phyloP scores from a whole-genome alignment of 2,797 vertebrate genomes.

The Crocidura indochinensis region DNA sequence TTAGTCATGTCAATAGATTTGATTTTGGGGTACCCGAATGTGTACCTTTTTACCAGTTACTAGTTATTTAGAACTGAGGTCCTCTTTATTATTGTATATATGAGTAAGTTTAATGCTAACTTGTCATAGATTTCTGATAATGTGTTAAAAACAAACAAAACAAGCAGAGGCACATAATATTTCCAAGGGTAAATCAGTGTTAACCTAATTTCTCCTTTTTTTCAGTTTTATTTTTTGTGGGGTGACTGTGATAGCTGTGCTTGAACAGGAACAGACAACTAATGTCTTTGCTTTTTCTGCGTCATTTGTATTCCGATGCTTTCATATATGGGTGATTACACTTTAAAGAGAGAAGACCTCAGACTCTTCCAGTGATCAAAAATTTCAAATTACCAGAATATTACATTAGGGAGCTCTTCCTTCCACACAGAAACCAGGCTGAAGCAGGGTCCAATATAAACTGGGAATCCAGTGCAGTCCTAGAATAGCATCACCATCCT shows the following conservation, averaged over 20 bases:
- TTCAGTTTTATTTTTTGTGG: conserved; percentile 1
- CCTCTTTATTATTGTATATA: background rate
- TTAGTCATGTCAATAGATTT: background rate
- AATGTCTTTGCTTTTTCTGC: conserved; percentile 64
- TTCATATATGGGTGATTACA: conserved; percentile 73
- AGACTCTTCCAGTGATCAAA: conserved; percentile 57
- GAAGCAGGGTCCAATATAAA: background rate
- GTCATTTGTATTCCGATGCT: conserved; percentile 71
- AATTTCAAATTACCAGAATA: background rate
- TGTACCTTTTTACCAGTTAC: background rate
- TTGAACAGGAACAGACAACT: background rate
- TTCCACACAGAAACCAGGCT: too few species aligned
- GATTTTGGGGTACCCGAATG: background rate
- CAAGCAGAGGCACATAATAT: background rate
- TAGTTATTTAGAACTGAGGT: background rate
- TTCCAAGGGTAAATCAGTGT: background rate
- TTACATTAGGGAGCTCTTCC: background rate
- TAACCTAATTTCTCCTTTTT: background rate
- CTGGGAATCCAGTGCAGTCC: background rate
- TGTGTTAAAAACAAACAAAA: background rate
- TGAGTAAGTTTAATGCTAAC: background rate
- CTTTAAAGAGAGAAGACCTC: conserved; percentile 76
- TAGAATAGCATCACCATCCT: background rate
- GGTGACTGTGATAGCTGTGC: background rate
- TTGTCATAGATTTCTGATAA: background rate